A percentile compares a stretch with the other conserved stretches of the same genome.
Conservation (phyloP, 2,797 vertebrate species). For the Cygnus olor region DNA sequence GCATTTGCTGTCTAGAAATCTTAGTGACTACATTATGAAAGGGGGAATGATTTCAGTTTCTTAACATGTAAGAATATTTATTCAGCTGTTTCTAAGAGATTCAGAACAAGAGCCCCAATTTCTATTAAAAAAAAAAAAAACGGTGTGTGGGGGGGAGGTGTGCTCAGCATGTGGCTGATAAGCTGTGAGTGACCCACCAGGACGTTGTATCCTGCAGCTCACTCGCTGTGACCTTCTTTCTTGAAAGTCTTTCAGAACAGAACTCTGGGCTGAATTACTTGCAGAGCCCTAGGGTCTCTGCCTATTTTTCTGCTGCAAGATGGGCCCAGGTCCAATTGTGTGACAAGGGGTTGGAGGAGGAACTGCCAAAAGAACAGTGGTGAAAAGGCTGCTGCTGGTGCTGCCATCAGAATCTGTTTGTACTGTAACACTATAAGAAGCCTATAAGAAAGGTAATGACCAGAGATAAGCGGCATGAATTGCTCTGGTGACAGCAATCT, state of each 20-base stretch:
- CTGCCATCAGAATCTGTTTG: neutral
- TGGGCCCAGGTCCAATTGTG: neutral
- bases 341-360: neutral
- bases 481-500: neutral
- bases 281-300: neutral
- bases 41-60: neutral
- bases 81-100: neutral
- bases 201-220: neutral
- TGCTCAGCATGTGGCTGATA: neutral
- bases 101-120: neutral
- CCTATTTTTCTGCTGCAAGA: neutral
- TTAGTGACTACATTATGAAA: neutral
- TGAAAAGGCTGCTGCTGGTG: neutral
- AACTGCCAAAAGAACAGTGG: neutral
- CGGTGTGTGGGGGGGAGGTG: fast-evolving
- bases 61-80: neutral
- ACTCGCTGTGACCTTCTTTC: neutral
- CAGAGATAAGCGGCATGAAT: neutral
- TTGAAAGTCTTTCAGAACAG: neutral
- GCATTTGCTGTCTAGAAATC: neutral
- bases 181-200: neutral
- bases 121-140: neutral
- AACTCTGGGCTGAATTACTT: neutral
- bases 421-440: neutral
- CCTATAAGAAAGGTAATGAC: neutral